Conservation (phyloP, 1,140 invertebrate genomes). For the Macrostomum lignano region DNA sequence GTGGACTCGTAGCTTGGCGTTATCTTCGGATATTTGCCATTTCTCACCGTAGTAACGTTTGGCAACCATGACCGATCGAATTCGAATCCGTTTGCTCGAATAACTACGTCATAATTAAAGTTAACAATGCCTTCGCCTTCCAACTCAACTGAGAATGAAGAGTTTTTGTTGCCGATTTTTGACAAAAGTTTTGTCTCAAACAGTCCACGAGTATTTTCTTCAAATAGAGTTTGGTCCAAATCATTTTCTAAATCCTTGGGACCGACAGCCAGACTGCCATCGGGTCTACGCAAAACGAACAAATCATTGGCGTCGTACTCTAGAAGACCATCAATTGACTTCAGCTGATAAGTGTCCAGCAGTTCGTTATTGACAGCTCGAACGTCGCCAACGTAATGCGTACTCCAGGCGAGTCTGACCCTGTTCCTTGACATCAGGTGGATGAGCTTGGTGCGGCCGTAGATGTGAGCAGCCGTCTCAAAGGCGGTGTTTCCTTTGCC, state of each 20-base stretch:
- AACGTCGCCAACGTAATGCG: constrained; percentile 31
- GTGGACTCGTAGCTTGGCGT: constrained; percentile 23
- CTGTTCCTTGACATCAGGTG: constrained; percentile 28
- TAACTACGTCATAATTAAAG: too few species aligned
- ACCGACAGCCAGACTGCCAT: too few species aligned
- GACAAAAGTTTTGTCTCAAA: too few species aligned
- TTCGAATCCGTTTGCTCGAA: too few species aligned
- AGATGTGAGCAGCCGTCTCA: constrained; percentile 28
- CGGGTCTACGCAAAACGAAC: too few species aligned
- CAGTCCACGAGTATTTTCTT: too few species aligned
- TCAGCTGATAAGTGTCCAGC: constrained; percentile 29
- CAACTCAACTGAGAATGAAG: constrained; percentile 25
- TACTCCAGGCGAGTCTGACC: constrained; percentile 28
- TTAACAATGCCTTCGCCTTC: constrained; percentile 23
- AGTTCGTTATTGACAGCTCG: constrained; percentile 29
- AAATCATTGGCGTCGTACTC: too few species aligned
- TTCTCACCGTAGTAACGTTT: too few species aligned
- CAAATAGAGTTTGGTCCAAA: too few species aligned
- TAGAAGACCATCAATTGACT: constrained; percentile 27
- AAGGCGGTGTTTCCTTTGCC: constrained; percentile 30
- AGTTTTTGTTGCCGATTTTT: constrained; percentile 25
- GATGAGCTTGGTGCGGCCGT: constrained; percentile 24
- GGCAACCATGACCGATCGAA: background rate
- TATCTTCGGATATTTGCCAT: constrained; percentile 25
- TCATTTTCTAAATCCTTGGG: too few species aligned